Conservation (phyloP, 2,113 vertebrate genomes). For the Hemiscyllium ocellatum region DNA sequence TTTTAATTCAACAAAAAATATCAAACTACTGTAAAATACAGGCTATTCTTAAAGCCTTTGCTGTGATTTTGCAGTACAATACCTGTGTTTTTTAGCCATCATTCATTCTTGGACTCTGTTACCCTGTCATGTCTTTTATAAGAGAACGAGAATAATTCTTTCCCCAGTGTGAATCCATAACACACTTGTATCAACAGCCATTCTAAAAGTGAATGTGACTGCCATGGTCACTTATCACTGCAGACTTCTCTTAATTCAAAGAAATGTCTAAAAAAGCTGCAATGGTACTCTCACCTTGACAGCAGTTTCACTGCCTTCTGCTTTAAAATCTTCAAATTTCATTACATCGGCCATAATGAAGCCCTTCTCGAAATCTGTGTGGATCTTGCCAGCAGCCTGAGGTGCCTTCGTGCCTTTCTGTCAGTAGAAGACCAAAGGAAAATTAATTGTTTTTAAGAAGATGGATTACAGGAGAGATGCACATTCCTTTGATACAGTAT, state of each 20-base stretch:
- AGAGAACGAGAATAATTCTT: conserved; percentile 54
- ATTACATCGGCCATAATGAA: conserved; percentile 97
- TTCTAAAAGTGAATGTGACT: conserved; percentile 49
- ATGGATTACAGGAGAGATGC: conserved; percentile 62
- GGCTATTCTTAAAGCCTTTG: conserved; percentile 40
- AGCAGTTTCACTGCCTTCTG: conserved; percentile 78
- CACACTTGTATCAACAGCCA: conserved; percentile 49
- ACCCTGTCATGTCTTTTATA: conserved; percentile 13
- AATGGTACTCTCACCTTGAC: conserved; percentile 76
- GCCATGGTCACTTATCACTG: conserved; percentile 56
- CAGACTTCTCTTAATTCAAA: conserved; percentile 56
- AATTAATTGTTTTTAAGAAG: conserved; percentile 77
- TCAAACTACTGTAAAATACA: conserved; percentile 45
- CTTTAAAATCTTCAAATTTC: conserved; percentile 96
- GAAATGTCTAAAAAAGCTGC: conserved; percentile 44
- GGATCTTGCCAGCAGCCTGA: conserved; percentile 90
- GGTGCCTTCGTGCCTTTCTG: conserved; percentile 88
- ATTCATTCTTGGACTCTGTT: conserved; percentile 8
- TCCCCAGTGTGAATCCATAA: conserved; percentile 60
- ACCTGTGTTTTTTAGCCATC: neutral
- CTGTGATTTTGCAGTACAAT: neutral
- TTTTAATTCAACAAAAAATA: conserved; percentile 21
- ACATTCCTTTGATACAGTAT: conserved; percentile 58
- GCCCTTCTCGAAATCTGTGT: conserved; percentile 83
- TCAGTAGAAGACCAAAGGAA: conserved; percentile 62